These are phyloP conservation scores for Steatocranus sp. DNA, from an alignment of 2,797 vertebrate genomes.

Conservation along the genomic window DNA sequence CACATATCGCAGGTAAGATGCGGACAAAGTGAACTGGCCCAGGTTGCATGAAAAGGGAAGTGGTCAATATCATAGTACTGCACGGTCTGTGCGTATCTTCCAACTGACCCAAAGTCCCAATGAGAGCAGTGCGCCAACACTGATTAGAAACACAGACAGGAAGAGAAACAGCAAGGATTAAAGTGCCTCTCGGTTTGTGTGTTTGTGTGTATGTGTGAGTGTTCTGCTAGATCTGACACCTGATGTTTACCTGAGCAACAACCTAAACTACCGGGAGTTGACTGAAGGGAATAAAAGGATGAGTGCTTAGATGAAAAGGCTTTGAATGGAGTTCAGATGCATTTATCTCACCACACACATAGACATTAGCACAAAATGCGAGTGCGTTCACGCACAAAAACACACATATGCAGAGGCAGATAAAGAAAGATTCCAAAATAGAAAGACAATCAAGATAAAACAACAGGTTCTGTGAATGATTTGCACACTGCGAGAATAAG, in stretches of 20 bases:
- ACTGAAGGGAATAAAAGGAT: conserved; percentile 8
- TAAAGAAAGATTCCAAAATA: background rate
- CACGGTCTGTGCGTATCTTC: conserved; percentile 17
- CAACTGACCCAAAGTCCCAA: conserved; percentile 36
- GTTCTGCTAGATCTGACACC: conserved; percentile 9
- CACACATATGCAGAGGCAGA: background rate
- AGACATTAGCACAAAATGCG: background rate
- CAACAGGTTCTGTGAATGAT: conserved; percentile 8
- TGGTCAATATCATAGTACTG: conserved; percentile 5
- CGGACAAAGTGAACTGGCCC: background rate
- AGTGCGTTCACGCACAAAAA: background rate
- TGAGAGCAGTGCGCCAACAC: conserved; percentile 34
- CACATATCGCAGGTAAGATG: background rate
- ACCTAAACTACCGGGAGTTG: conserved; percentile 18
- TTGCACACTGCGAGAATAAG: background rate
- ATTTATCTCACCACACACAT: background rate
- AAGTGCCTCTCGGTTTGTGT: conserved; percentile 12
- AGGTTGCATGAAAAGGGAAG: background rate
- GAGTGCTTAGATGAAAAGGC: background rate
- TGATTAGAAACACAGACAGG: conserved; percentile 40
- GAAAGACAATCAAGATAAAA: background rate
- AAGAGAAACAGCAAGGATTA: conserved; percentile 24
- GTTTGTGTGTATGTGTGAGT: background rate
- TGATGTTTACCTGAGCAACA: conserved; percentile 27
- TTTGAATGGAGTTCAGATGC: background rate